Conservation (phyloP, 2,113 vertebrate genomes). For the Ceyx melanurus region DNA sequence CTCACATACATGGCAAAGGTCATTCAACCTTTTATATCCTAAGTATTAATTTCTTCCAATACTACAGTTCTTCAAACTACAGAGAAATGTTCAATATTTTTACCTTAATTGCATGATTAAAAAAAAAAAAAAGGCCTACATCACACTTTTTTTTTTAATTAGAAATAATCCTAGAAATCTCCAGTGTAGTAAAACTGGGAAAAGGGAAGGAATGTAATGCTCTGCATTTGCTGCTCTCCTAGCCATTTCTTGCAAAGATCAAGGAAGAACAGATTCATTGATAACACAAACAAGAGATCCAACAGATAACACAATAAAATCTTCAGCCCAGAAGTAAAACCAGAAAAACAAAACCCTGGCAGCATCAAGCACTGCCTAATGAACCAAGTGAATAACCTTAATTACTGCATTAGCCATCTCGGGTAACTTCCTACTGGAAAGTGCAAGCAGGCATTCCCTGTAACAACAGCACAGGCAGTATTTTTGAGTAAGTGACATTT, state of each 20-base stretch:
- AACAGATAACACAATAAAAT: neutral
- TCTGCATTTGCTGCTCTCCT: neutral
- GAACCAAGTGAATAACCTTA: slow-evolving; percentile 18
- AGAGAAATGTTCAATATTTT: neutral
- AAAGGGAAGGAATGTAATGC: rapidly evolving
- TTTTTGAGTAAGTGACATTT: neutral
- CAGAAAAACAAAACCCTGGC: neutral
- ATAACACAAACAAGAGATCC: neutral
- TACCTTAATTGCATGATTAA: neutral
- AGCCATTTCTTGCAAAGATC: neutral
- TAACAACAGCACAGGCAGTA: neutral
- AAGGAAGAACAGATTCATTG: neutral
- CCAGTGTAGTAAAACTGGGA: neutral
- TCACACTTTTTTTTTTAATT: neutral
- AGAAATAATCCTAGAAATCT: neutral
- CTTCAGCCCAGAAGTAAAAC: neutral
- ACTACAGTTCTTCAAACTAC: neutral
- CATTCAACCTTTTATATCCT: neutral
- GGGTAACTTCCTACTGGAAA: neutral
- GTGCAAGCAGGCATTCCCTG: neutral
- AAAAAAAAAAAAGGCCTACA: neutral
- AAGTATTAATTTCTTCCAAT: neutral
- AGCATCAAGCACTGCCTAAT: slow-evolving; percentile 14
- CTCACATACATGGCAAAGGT: neutral
- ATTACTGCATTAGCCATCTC: neutral